These are phyloP conservation scores for Eulithis prunata DNA, from an alignment of 2,888 invertebrate genomes.

Conservation along the genomic window DNA sequence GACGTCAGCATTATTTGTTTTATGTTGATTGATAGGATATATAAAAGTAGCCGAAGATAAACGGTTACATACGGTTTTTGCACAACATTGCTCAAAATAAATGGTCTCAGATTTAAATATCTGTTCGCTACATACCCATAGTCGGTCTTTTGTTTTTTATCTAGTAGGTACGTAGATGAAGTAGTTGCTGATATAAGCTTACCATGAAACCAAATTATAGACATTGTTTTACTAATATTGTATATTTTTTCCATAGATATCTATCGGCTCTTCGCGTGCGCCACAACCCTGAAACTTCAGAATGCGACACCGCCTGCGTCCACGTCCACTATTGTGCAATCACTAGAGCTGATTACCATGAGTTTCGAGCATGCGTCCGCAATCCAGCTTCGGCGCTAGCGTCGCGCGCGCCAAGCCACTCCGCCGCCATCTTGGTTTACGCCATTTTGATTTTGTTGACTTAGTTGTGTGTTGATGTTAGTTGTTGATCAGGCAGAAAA, in stretches of 20 bases:
- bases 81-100: too few species aligned
- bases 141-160: too few species aligned
- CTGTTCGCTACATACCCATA: too few species aligned
- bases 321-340: conserved; percentile 95
- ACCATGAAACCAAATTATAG: too few species aligned
- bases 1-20: too few species aligned
- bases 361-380: conserved; percentile 92
- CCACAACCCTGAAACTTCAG: conserved; percentile 77
- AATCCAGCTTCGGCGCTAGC: conserved; percentile 91
- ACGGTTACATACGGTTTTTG: too few species aligned
- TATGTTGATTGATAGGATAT: too few species aligned
- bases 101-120: too few species aligned
- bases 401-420: conserved; percentile 80
- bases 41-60: too few species aligned
- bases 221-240: not conserved
- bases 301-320: conserved; percentile 90
- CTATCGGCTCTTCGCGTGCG: conserved; percentile 90
- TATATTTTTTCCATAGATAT: conserved; percentile 82
- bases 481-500: conserved; percentile 10
- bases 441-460: conserved; percentile 70
- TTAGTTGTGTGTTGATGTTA: conserved; percentile 46
- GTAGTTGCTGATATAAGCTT: too few species aligned
- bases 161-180: too few species aligned
- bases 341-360: conserved; percentile 91
- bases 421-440: conserved; percentile 74